Conservation (phyloP, 2,113 vertebrate genomes). For the Chroicocephalus ridibundus region DNA sequence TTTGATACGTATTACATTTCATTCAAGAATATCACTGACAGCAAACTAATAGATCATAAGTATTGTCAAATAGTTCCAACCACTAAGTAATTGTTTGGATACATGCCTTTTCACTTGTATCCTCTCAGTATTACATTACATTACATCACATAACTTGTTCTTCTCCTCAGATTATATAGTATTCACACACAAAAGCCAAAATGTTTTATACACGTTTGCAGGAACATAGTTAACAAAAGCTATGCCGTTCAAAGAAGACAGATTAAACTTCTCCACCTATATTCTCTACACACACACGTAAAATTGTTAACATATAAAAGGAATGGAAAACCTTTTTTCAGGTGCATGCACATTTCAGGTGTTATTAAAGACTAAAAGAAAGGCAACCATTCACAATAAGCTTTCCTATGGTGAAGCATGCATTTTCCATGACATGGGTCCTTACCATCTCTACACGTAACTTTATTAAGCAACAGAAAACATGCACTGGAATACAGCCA, state of each 20-base stretch:
- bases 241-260: not conserved
- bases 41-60: not conserved
- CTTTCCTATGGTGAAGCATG: not conserved
- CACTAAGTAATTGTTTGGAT: not conserved
- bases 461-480: not conserved
- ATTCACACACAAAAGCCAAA: not conserved
- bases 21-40: not conserved
- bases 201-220: not conserved
- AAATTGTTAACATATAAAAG: not conserved
- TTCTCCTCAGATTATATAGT: not conserved
- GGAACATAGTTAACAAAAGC: not conserved
- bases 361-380: not conserved
- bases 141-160: not conserved
- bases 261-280: not conserved
- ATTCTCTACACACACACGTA: not conserved
- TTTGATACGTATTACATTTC: not conserved
- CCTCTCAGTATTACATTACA: not conserved
- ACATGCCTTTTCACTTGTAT: not conserved
- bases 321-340: not conserved
- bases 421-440: rapidly evolving
- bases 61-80: not conserved
- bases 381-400: not conserved
- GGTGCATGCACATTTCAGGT: not conserved
- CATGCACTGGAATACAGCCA: not conserved
- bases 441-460: not conserved